Evolutionary conservation across 2,113 vertebrate species (phyloP).

Genomic region (Oryzias javanicus): DNA sequence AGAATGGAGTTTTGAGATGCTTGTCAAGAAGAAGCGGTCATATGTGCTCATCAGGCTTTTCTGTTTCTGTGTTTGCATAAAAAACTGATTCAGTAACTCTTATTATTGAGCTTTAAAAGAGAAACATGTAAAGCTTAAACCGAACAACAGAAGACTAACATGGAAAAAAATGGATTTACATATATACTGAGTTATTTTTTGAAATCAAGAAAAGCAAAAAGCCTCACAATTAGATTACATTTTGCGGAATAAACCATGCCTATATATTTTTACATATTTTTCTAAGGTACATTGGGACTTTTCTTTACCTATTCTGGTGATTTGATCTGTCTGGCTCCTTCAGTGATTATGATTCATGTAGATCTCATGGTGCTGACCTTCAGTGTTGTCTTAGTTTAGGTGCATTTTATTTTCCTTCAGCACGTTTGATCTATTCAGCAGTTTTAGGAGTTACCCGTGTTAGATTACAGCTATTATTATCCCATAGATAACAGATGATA

Average conservation of each 20-base stretch:
- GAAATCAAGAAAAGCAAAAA: no score
- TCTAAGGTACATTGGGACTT: no score
- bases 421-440: not conserved
- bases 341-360: not conserved
- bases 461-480: slow-evolving; percentile 4
- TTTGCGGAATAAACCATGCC: no score
- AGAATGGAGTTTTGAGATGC: not conserved
- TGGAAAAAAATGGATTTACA: not conserved
- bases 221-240: no score
- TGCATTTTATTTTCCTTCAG: not conserved
- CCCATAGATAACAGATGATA: slow-evolving; percentile 1
- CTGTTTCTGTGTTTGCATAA: not conserved
- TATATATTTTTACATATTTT: no score
- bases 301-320: no score
- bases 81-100: not conserved
- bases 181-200: not conserved
- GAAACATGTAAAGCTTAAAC: not conserved
- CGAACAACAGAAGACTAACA: not conserved
- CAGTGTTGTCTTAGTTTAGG: not conserved
- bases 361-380: not conserved
- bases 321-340: not conserved
- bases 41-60: not conserved
- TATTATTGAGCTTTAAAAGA: no score
- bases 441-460: slow-evolving; percentile 4
- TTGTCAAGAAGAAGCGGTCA: no score